phyloP scores from a whole-genome alignment of 2,797 vertebrate species.

The Myotis daubentonii region DNA sequence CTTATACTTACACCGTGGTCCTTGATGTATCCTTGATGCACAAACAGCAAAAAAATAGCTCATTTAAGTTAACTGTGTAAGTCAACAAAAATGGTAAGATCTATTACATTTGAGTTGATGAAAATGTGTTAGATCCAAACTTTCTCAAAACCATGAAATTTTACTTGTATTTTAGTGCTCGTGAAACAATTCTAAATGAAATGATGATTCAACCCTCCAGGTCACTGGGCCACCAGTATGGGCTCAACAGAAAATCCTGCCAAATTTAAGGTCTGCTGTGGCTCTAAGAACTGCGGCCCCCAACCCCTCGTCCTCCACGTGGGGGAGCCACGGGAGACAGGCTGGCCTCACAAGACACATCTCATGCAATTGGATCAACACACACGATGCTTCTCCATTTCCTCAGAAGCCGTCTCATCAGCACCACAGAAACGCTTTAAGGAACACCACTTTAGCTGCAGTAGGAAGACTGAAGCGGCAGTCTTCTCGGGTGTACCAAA shows the following conservation, averaged over 20 bases:
- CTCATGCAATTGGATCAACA: neutral
- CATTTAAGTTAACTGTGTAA: slow-evolving; percentile 65
- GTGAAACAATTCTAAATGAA: slow-evolving; percentile 28
- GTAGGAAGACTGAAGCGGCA: neutral
- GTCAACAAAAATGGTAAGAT: neutral
- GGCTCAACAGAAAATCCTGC: slow-evolving; percentile 14
- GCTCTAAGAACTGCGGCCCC: neutral
- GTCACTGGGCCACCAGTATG: neutral
- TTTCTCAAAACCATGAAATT: slow-evolving; percentile 27
- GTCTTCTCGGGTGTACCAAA: neutral
- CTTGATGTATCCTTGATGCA: slow-evolving; percentile 63
- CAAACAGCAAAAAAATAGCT: slow-evolving; percentile 63
- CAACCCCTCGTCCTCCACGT: neutral
- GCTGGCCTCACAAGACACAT: neutral
- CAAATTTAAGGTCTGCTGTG: neutral
- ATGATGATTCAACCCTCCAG: neutral
- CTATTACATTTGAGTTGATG: slow-evolving; percentile 28
- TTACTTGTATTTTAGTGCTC: slow-evolving; percentile 1
- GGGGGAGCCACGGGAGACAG: neutral
- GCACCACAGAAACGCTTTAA: neutral
- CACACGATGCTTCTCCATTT: neutral
- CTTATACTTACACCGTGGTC: slow-evolving; percentile 65
- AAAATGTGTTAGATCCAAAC: neutral
- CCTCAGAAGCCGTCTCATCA: neutral
- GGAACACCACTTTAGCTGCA: neutral